A percentile compares a stretch with the other conserved stretches of the same genome.
Conservation (phyloP, 2,113 vertebrate species). For the Oncorhynchus masou region DNA sequence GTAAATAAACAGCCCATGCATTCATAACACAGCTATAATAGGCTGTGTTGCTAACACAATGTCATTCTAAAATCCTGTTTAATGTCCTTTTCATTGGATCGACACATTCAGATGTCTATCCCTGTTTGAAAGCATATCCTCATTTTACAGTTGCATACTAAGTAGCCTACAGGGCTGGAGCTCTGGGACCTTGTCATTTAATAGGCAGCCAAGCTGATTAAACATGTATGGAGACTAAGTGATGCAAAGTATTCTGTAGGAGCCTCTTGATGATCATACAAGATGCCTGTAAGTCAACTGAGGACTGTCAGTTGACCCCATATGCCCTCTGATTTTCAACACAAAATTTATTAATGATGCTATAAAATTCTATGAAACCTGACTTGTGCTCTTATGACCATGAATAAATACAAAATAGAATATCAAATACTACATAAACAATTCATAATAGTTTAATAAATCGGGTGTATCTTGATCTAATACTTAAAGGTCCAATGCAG, state of each 20-base stretch:
- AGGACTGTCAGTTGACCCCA: constrained; percentile 49
- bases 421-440: not conserved
- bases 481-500: not conserved
- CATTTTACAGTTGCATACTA: not conserved
- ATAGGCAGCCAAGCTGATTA: constrained; percentile 64
- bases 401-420: not conserved
- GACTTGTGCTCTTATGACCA: not conserved
- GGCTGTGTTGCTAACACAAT: not conserved
- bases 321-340: not conserved
- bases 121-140: not conserved
- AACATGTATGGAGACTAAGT: constrained; percentile 61
- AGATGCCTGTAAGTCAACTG: constrained; percentile 20
- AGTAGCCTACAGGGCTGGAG: constrained; percentile 17
- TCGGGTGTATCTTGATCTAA: not conserved
- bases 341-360: not conserved
- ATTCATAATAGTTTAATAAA: not conserved
- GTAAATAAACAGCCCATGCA: not conserved
- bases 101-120: not conserved
- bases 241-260: constrained; percentile 32
- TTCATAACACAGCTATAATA: not conserved
- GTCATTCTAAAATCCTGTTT: not conserved
- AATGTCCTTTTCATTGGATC: not conserved
- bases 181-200: constrained; percentile 45
- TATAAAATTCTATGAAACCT: not conserved
- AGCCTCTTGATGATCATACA: constrained; percentile 19